phyloP scores from a whole-genome alignment of 2,888 invertebrate genomes.

The Temnothorax unifasciatus region DNA sequence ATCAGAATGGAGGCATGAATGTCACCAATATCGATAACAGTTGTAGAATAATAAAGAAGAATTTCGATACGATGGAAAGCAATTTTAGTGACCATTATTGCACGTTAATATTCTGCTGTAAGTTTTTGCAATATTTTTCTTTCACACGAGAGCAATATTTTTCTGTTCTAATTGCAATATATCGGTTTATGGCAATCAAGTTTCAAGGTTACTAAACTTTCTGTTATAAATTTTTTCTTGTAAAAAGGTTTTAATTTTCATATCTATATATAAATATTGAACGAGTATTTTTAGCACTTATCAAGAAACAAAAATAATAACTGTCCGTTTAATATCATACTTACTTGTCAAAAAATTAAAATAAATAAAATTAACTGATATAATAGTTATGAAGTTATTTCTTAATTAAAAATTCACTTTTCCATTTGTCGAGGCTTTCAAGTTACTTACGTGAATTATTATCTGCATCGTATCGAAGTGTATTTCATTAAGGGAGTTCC shows the following conservation, averaged over 20 bases:
- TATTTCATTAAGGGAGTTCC: background rate
- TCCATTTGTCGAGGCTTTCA: background rate
- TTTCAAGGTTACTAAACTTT: background rate
- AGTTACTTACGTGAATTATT: slow-evolving; percentile 2
- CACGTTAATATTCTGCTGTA: background rate
- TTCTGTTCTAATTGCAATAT: background rate
- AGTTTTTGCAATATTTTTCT: background rate
- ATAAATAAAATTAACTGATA: background rate
- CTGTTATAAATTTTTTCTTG: background rate
- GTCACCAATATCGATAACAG: slow-evolving; percentile 10
- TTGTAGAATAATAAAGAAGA: background rate
- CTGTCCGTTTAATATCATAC: background rate
- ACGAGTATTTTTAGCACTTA: background rate
- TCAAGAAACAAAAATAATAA: background rate
- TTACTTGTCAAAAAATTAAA: background rate
- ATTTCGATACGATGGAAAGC: background rate
- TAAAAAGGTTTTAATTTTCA: background rate
- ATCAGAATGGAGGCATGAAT: background rate
- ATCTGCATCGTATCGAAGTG: background rate
- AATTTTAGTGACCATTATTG: slow-evolving; percentile 9
- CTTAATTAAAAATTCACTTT: background rate
- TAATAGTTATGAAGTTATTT: background rate
- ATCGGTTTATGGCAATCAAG: background rate
- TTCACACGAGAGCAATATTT: slow-evolving; percentile 3
- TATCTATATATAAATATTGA: background rate